phyloP scores from a whole-genome alignment of 2,797 vertebrate species.

The Onychomys leucogaster region DNA sequence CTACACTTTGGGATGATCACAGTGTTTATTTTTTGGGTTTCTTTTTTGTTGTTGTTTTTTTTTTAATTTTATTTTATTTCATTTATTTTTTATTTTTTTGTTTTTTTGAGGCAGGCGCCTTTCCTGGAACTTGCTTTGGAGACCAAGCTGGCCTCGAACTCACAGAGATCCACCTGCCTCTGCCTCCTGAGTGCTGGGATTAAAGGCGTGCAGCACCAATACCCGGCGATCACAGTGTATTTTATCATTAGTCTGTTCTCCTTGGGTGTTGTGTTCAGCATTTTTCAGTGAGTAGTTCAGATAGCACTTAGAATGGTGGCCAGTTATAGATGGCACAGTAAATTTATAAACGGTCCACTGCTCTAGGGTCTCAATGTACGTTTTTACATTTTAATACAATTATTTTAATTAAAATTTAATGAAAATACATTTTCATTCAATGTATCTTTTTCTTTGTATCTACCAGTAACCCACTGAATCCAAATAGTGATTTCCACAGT shows the following conservation, averaged over 20 bases:
- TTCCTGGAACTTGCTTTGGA: too few species aligned
- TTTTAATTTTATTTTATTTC: too few species aligned
- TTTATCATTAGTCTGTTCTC: neutral
- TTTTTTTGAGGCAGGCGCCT: too few species aligned
- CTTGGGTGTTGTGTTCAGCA: neutral
- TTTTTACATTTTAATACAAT: neutral
- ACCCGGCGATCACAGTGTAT: neutral
- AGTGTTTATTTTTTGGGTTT: too few species aligned
- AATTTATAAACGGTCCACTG: neutral
- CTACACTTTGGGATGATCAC: neutral
- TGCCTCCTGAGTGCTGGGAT: too few species aligned
- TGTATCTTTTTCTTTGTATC: neutral
- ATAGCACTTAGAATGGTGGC: fast-evolving
- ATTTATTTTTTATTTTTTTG: too few species aligned
- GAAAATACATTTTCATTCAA: neutral
- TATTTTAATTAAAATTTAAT: neutral
- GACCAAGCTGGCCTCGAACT: too few species aligned
- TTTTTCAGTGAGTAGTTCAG: neutral
- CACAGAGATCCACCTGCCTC: too few species aligned
- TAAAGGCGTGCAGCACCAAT: too few species aligned
- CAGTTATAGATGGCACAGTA: neutral
- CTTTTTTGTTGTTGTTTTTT: too few species aligned
- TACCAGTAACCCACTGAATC: neutral
- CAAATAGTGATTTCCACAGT: neutral
- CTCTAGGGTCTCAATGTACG: neutral